Base-by-base conservation (phyloP, 2,888 invertebrate species). In the Neocrepidodera transversa region DNA sequence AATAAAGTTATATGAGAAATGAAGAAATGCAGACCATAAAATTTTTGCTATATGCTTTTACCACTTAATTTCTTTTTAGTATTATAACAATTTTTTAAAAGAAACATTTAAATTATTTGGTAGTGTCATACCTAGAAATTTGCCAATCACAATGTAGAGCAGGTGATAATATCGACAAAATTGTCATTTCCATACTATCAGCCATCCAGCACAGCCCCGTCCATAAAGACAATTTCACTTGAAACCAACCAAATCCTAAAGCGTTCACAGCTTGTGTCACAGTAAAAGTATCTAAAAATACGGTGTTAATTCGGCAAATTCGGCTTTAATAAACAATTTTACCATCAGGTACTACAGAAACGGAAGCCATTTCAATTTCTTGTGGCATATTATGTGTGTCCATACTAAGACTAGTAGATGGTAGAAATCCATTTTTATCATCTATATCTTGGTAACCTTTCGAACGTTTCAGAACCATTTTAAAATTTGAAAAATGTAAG, bases 181-280 rank as follows among this genome's bases (percentile, higher is more conserved):
- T 95, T 74, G 96, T 97, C 93, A 97, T 97, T 82, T 97, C 97
- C 96, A 97, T 97, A 54, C 95, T 95, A 79, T 97, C 97, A 0
- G 96, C 95, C 95, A 96, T 97, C 96, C 94, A 92, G 76, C 93
- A 92, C 1, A 93, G 81, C 0, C 93, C 93, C 13, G 93, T 93
- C 73, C 91, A 90, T 13, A 93, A 81, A 0, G 93, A 93, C 42
- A 93, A 77, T 76, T 92, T 92, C 0, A 93, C 91, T 87, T 93
- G 93, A 76, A 93, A 93, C 86, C 90, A 92, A 28, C 93, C 93
- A 79, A 93, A 93, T 1, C 93, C 93, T 40, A 93, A 82, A 0
- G 90, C 88, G 80, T 93, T 92, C 14, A 93, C 92, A 30, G 93
- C 93, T 80, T 93, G 92, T 48, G 91, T 89, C 4, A 93, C 91